Evolutionary conservation across 2,113 vertebrate species (phyloP), one percentile per base, ranked within the genome.

Genomic region (Hydrochoerus hydrochaeris): DNA sequence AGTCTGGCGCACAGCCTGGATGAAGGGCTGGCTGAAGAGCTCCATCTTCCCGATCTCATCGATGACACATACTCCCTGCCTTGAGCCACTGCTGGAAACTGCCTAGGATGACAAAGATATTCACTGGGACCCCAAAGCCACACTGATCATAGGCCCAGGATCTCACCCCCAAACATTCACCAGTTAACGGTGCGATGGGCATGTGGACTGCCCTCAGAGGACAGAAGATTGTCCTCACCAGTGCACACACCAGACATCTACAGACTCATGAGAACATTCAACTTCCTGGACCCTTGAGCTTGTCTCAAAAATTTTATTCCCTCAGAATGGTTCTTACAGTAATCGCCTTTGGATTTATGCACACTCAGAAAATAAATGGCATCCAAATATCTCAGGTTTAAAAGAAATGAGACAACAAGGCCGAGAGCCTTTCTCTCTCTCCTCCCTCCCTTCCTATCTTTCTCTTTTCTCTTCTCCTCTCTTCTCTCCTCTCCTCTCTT

Each of bases 41-140:
- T 99, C 99, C 99, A 99, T 99, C 98, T 99, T 99, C 57, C 99
- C 99, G 9, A 99, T 99, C 98, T 99, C 99, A 46, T 99, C 99
- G 2, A 99, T 99, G 97, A 99, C 93, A 54, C 99, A 99, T 38
- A 99, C 98, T 82, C 96, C 98, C 94, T 96, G 98, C 86, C 97
- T 96, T 38, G 97, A 78, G n/a, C 96, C 97, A 0, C 88, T 90
- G 22, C 93, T 80, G 22, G 89, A 83, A 73, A 95, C 98, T 2
- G 97, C 94, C 99, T 99, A 98, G 65, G 95, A 69, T 0, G 54
- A 81, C 54, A 88, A 32, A 81, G 35, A 92, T 3, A 71, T 6
- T 44, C 12, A 17, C 0, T 62, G 49, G 35, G 46, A 67, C 10
- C 57, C 2, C 32, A 24, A 20, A 63, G 85, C 38, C 85, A 16